These are phyloP conservation scores for Seriola quinqueradiata DNA, from an alignment of 2,113 vertebrate genomes.

Conservation along the genomic window DNA sequence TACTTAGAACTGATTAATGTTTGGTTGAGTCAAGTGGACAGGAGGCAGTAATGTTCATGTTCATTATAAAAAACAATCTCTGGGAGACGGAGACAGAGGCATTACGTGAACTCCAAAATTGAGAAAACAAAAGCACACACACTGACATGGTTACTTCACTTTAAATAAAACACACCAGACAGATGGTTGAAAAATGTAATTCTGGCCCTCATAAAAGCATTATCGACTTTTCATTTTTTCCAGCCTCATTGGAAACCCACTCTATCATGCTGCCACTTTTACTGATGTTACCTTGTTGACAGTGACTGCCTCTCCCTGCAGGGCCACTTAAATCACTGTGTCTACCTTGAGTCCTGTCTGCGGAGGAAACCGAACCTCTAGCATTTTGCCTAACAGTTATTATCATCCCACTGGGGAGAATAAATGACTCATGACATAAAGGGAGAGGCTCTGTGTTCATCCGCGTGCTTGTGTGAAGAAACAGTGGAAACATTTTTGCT, in stretches of 20 bases:
- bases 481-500: not conserved
- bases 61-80: not conserved
- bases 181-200: slow-evolving; percentile 37
- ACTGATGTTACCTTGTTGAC: slow-evolving; percentile 41
- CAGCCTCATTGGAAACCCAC: slow-evolving; percentile 23
- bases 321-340: slow-evolving; percentile 23
- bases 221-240: slow-evolving; percentile 48
- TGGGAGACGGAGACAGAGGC: not conserved
- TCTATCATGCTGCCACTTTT: slow-evolving; percentile 46
- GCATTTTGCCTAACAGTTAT: slow-evolving; percentile 29
- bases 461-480: not conserved
- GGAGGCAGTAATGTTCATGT: not conserved
- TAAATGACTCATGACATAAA: slow-evolving; percentile 10
- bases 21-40: slow-evolving; percentile 2
- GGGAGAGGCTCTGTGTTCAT: slow-evolving; percentile 12
- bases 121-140: slow-evolving; percentile 1
- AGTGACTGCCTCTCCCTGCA: slow-evolving; percentile 21
- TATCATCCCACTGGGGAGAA: slow-evolving; percentile 5
- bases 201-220: slow-evolving; percentile 22
- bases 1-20: not conserved
- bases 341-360: slow-evolving; percentile 29
- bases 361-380: slow-evolving; percentile 35
- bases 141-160: slow-evolving; percentile 8
- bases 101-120: not conserved
- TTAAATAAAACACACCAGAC: slow-evolving; percentile 27